These are phyloP conservation scores for Vidua chalybeata DNA, from an alignment of 2,113 vertebrate species.

Conservation along the genomic window DNA sequence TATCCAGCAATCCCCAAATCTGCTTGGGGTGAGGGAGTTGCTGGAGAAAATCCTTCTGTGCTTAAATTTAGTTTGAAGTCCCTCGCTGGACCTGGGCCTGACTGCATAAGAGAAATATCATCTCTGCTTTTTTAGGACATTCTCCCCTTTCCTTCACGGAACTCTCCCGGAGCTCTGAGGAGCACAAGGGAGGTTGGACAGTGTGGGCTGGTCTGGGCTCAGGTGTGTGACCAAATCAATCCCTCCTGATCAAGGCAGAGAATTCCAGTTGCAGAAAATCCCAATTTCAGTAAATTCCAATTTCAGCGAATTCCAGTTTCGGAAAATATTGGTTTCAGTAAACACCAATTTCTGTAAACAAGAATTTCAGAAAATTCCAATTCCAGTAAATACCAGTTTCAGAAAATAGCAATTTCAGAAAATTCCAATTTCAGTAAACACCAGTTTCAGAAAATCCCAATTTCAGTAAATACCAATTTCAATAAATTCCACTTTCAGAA, in stretches of 20 bases:
- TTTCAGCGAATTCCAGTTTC: fast-evolving
- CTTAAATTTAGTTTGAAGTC: background rate
- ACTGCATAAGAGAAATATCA: slow-evolving; percentile 62
- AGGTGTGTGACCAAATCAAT: slow-evolving; percentile 1
- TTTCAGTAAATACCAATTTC: background rate
- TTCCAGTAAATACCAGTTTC: fast-evolving
- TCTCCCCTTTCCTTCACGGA: slow-evolving; percentile 44
- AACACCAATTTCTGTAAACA: background rate
- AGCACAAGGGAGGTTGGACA: slow-evolving; percentile 69
- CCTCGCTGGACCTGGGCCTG: slow-evolving; percentile 56
- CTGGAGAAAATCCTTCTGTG: slow-evolving; percentile 5
- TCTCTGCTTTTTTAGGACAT: slow-evolving; percentile 61
- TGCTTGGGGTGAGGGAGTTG: background rate
- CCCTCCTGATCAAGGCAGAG: background rate
- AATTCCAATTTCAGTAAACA: background rate
- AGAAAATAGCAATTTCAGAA: background rate
- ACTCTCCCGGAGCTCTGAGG: slow-evolving; percentile 52
- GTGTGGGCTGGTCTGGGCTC: slow-evolving; percentile 74
- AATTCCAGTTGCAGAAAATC: background rate
- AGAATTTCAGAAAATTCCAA: background rate
- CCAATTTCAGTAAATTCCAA: background rate
- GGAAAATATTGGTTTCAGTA: fast-evolving
- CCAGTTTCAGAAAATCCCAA: background rate
- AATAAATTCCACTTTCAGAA: fast-evolving
- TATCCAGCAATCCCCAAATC: background rate